phyloP scores from a whole-genome alignment of 2,113 vertebrate species.

The Erythrolamprus reginae region DNA sequence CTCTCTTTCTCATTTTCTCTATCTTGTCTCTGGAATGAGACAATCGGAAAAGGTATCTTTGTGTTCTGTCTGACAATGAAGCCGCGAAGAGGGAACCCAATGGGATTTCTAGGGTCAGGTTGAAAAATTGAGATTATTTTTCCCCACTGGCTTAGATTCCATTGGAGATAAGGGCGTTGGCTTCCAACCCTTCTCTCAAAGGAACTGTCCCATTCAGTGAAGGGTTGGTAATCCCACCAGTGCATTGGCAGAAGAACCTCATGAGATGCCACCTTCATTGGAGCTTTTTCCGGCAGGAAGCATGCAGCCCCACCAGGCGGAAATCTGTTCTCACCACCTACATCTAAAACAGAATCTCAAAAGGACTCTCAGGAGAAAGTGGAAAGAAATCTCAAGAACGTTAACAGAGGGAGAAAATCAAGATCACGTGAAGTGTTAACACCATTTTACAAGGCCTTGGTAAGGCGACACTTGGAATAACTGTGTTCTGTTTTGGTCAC shows the following conservation, averaged over 20 bases:
- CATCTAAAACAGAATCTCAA: no score
- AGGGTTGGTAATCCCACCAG: not conserved
- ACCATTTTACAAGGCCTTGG: no score
- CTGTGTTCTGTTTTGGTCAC: no score
- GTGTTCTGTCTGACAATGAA: not conserved
- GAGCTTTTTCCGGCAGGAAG: not conserved
- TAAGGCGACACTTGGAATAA: no score
- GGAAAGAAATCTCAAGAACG: not conserved
- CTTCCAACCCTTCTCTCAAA: not conserved
- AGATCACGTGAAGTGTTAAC: no score
- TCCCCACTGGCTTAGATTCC: not conserved
- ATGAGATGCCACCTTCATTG: not conserved
- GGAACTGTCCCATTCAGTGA: not conserved
- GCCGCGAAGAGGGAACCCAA: not conserved
- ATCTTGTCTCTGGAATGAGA: not conserved
- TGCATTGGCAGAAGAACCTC: not conserved
- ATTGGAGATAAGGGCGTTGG: not conserved
- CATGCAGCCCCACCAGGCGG: not conserved
- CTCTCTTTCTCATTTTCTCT: not conserved
- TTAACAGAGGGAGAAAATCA: no score
- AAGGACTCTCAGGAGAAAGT: not conserved
- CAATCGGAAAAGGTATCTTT: not conserved
- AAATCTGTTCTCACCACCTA: no score
- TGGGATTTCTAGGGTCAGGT: not conserved
- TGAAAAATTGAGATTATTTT: not conserved